Base-by-base conservation (phyloP, 1,140 invertebrate genomes). In the Lepidurus arcticus region DNA sequence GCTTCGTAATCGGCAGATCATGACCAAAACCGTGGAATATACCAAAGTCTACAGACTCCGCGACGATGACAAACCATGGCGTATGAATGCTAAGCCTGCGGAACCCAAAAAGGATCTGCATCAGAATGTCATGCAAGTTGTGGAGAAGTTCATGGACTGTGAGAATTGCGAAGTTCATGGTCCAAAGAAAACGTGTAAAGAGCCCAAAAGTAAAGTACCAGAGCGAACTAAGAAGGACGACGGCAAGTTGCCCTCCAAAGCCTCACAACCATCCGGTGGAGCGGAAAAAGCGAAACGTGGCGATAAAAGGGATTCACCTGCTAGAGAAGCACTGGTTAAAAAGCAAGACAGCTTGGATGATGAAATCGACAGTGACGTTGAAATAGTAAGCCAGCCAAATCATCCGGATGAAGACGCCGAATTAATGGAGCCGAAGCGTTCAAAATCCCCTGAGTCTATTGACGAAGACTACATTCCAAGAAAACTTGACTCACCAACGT, bases 31-130 rank as follows among this genome's bases (percentile, higher is more conserved):
- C 13, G 65, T 78, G 11, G 78, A 78, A 24, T 47, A 45, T 21
- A 74, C 73, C 0, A 43, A 74, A 43, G 75, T 74, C 13, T 34
- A 74, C 9, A 73, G 73, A 24, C 42, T 78, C n/a, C 78, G 78
- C 45, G 76, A 76, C 21, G 73, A 78, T 34, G 78, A 78, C 4
- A 78, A 78, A 43, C 78, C 78, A 7, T 78, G 78, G 78, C 73
- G 78, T 16, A 44, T 78, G 26, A 78, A 78, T 42, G 24, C 73
- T 44, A 78, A 44, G n/a, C 47, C 76, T 8, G 65, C 43, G 7
- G 47, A 45, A 44, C 75, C 78, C 13, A 73, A 44, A 6, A 78
- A 74, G 16, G 78, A 78, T 13, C 34, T 78, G 73, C 78, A 78
- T 44, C 44, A 74, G 16, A 78, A 74, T 26, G 78, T 78, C 8